Evolutionary conservation across 2,797 vertebrate species (phyloP), one percentile per base, ranked within the genome.

Genomic region (Hozukius guyotensis): DNA sequence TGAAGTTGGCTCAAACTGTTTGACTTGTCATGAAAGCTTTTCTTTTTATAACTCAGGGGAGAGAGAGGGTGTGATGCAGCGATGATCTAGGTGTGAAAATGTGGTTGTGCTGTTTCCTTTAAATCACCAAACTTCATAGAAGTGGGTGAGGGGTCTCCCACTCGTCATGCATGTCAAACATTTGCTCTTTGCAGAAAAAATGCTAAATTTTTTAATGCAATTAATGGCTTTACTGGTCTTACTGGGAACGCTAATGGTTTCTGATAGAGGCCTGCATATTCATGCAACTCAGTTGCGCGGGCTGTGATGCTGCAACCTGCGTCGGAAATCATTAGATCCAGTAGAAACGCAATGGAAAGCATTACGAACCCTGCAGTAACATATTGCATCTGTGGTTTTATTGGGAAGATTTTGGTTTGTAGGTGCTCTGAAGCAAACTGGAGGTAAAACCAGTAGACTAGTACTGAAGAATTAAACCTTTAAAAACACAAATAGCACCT

Each of bases 61-160:
- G 60, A 66, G 84, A 68, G 79, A 64, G 83, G 8, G 78, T 6
- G 80, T 29, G 86, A 76, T 42, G 77, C 70, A 74, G 75, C 8
- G 76, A 87, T 90, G 90, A 92, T 87, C 78, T 81, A 93, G 85
- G 94, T 94, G 94, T 93, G 92, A 94, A 94, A 90, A 87, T 92
- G 93, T 93, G 94, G 93, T 93, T 82, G 74, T 83, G 72, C 68
- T 25, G 85, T 94, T 93, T 95, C 93, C 94, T 94, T 91, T 94
- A 90, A 93, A 93, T 87, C 87, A 89, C 20, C 88, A 90, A 88
- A 89, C 56, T 95, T 93, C 93, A 94, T 77, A 92, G 91, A 94
- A 94, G 81, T 70, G 83, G 77, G 82, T 91, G 88, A 90, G 83
- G 89, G 91, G 90, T 92, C 90, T 84, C 85, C 74, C 77, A 86